phyloP scores from a whole-genome alignment of 1,140 invertebrate genomes.

The Drosophila melanogaster region DNA sequence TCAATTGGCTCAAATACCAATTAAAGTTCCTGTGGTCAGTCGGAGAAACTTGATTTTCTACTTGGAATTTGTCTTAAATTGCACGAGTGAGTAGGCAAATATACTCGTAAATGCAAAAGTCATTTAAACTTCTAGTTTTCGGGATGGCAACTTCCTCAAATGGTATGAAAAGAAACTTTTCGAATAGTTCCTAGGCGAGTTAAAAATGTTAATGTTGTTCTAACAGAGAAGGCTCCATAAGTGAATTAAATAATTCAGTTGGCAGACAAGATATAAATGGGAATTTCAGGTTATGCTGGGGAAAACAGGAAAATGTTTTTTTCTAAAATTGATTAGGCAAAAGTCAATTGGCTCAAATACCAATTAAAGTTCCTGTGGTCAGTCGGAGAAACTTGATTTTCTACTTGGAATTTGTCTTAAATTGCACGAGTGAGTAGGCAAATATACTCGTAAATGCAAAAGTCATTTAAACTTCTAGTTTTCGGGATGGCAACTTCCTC shows the following conservation, averaged over 20 bases:
- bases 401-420: constrained; percentile 47
- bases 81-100: constrained; percentile 39
- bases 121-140: too few relatives aligned
- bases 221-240: constrained; percentile 16
- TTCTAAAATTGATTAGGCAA: constrained; percentile 9
- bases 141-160: too few relatives aligned
- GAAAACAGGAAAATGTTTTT: constrained; percentile 5
- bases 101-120: constrained; percentile 65
- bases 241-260: constrained; percentile 45
- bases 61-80: constrained; percentile 45
- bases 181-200: too few relatives aligned
- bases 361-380: constrained; percentile 50
- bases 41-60: constrained; percentile 40
- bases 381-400: constrained; percentile 37
- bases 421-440: constrained; percentile 23
- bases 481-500: constrained; percentile 44
- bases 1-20: constrained; percentile 43
- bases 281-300: constrained; percentile 20
- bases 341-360: constrained; percentile 41
- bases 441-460: constrained; percentile 68
- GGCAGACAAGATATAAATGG: constrained; percentile 33
- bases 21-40: constrained; percentile 47
- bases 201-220: too few relatives aligned
- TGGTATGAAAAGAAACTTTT: too few relatives aligned
- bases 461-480: constrained; percentile 73